phyloP scores from a whole-genome alignment of 2,797 vertebrate species.

The Onychomys leucogaster region DNA sequence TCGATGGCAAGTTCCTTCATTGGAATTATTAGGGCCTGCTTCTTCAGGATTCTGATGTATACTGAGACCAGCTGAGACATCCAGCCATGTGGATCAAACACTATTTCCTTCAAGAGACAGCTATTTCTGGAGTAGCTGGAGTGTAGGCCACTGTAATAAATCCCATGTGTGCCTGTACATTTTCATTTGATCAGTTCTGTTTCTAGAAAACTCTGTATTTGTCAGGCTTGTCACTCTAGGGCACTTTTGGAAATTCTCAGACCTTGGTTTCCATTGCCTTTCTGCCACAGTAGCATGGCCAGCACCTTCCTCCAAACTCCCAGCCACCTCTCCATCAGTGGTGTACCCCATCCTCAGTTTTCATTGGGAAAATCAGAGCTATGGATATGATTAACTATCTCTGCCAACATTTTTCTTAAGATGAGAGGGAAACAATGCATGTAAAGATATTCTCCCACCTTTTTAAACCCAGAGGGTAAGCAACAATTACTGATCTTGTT shows the following conservation, averaged over 20 bases:
- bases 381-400: not conserved
- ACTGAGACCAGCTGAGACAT: not conserved
- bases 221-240: not conserved
- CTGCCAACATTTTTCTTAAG: not conserved
- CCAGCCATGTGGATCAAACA: not conserved
- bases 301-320: too few species aligned
- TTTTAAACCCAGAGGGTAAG: not conserved
- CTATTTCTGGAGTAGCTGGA: not conserved
- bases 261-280: not conserved
- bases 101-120: not conserved
- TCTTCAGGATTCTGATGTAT: not conserved
- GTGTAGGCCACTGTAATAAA: not conserved
- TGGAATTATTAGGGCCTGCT: not conserved
- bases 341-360: not conserved
- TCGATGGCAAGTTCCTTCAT: not conserved
- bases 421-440: not conserved
- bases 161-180: too few species aligned
- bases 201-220: not conserved
- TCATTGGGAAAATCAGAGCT: slow-evolving; percentile 34
- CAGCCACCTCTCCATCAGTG: not conserved
- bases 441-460: not conserved
- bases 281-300: too few species aligned
- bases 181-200: not conserved
- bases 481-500: not conserved
- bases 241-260: not conserved